phyloP scores from a whole-genome alignment of 2,113 vertebrate genomes.

The Eulacestoma nigropectus region DNA sequence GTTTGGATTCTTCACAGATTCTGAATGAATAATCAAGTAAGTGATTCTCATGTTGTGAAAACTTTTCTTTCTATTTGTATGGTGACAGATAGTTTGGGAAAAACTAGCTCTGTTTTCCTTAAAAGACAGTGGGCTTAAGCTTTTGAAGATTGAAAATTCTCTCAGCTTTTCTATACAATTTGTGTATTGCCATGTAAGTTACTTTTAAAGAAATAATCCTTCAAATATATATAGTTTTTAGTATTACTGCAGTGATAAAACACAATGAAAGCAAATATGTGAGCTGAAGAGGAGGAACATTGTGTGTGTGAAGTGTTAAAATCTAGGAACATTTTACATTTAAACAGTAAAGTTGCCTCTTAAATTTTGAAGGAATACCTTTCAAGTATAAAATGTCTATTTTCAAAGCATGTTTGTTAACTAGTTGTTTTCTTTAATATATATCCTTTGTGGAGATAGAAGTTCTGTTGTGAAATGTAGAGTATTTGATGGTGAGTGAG shows the following conservation, averaged over 20 bases:
- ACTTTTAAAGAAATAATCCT: background rate
- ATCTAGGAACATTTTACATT: background rate
- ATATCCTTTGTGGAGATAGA: background rate
- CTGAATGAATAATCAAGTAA: background rate
- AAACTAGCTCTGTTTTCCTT: background rate
- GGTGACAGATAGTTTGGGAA: background rate
- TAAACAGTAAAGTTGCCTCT: background rate
- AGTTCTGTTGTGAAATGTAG: background rate
- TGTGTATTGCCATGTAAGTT: background rate
- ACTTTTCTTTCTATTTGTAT: background rate
- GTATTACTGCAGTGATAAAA: background rate
- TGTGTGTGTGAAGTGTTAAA: background rate
- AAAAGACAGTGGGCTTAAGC: background rate
- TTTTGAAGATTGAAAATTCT: background rate
- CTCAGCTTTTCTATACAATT: background rate
- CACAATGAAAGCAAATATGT: background rate
- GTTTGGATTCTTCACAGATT: background rate
- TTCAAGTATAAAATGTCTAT: background rate
- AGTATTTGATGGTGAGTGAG: background rate
- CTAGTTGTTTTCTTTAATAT: background rate
- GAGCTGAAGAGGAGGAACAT: background rate
- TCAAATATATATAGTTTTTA: background rate
- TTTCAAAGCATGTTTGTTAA: background rate
- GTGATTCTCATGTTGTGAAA: background rate
- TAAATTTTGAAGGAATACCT: background rate